Evolutionary conservation across 1,140 invertebrate species (phyloP), one percentile per base, ranked within the genome.

Genomic region (Cryptotermes secundus): DNA sequence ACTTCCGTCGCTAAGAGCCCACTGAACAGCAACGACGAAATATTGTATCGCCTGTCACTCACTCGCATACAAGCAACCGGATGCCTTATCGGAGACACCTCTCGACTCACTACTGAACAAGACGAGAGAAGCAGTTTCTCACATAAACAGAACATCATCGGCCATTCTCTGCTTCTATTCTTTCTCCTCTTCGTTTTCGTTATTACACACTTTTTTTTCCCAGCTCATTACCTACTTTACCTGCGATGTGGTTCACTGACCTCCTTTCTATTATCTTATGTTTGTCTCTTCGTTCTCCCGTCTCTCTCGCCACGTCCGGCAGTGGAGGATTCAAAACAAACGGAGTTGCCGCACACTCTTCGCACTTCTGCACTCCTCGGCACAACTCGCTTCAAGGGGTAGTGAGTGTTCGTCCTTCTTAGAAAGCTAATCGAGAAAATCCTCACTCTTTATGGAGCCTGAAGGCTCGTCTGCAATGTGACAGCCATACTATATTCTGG

Each of bases 181-280:
- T 7, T 59, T 19, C 53, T 10, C 38, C 38, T 7, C 59, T 31
- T n/a, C 59, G 6, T 72, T 31, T 72, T 31, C 59, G 10, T 12
- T 16, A n/a, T 26, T 72, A 72, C 31, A 31, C 26, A 72, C 59
- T 72, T 72, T 49, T 49, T 34, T 83, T 83, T 83, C 79, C 53
- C 79, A n/a, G 9, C 45, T 83, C 53, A 34, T 65, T 83, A 83
- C 42, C 82, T 49, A 83, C 59, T 53, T 83, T n/a, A 24, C 34
- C 34, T 31, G 1, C 34, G 59, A 79, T 26, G 82, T 65, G 59
- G 82, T 65, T 49, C 82, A 83, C 59, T 65, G 59, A 65, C 82
- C 59, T 65, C 42, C 34, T 83, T 65, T 65, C 45, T 36, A 38
- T 65, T 83, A 35, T 53, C 42, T 53, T 83, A 38, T 26, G 34